Conservation (phyloP, 2,888 invertebrate genomes). For the Polyploca ridens region DNA sequence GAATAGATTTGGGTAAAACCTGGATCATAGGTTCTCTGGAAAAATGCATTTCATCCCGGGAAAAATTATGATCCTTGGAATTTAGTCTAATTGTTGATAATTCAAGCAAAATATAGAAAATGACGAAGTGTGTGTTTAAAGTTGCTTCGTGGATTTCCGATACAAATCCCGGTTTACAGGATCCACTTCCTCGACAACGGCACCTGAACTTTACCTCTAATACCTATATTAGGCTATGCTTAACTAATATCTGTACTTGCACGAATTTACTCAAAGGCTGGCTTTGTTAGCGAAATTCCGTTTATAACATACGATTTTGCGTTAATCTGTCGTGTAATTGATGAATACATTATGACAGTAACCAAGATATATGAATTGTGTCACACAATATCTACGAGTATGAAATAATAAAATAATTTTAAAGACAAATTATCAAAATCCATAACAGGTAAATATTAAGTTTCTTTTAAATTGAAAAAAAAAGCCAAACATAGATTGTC, state of each 20-base stretch:
- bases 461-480: too few relatives aligned
- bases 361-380: too few relatives aligned
- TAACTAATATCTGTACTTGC: slow-evolving; percentile 28
- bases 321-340: background rate
- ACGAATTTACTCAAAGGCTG: slow-evolving; percentile 32
- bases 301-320: slow-evolving; percentile 5
- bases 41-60: too few relatives aligned
- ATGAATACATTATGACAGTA: background rate
- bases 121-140: slow-evolving; percentile 9
- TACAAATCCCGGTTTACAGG: slow-evolving; percentile 25
- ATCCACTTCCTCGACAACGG: slow-evolving; percentile 8
- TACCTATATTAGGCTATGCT: slow-evolving; percentile 21
- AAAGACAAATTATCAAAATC: too few relatives aligned
- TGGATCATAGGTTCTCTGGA: too few relatives aligned
- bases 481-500: too few relatives aligned
- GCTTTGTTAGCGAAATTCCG: slow-evolving; percentile 18
- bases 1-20: too few relatives aligned
- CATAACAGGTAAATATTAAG: too few relatives aligned
- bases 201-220: slow-evolving; percentile 19
- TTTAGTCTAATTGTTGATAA: background rate
- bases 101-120: background rate
- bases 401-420: too few relatives aligned
- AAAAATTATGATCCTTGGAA: too few relatives aligned
- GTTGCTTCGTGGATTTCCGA: slow-evolving; percentile 12
- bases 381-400: too few relatives aligned